Conservation (phyloP, 2,113 vertebrate genomes). For the Oplegnathus fasciatus region DNA sequence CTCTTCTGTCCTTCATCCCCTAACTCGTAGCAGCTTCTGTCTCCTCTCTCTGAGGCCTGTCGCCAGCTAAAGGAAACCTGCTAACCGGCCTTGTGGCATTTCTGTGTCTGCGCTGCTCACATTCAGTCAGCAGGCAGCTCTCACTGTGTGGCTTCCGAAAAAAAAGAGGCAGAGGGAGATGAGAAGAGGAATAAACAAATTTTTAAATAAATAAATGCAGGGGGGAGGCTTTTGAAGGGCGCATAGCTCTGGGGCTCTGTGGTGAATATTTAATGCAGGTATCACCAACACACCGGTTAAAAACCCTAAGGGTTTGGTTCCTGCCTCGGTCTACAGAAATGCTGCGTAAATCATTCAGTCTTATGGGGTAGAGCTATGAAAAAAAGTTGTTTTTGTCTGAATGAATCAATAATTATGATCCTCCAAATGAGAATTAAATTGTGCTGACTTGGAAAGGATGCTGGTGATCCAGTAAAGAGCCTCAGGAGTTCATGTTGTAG, state of each 20-base stretch:
- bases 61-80: slow-evolving; percentile 58
- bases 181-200: slow-evolving; percentile 78
- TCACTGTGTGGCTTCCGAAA: slow-evolving; percentile 61
- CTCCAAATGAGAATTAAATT: slow-evolving; percentile 20
- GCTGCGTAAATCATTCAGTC: slow-evolving; percentile 51
- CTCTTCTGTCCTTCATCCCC: slow-evolving; percentile 12
- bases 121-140: slow-evolving; percentile 66
- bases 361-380: background rate
- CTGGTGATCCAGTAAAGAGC: background rate
- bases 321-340: slow-evolving; percentile 42
- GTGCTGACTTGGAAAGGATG: background rate
- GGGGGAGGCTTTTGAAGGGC: slow-evolving; percentile 78
- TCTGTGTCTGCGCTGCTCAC: slow-evolving; percentile 49
- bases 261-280: slow-evolving; percentile 80
- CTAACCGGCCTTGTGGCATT: slow-evolving; percentile 68
- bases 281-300: slow-evolving; percentile 55
- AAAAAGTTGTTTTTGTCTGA: slow-evolving; percentile 28
- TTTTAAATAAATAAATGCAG: slow-evolving; percentile 81
- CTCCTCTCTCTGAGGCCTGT: slow-evolving; percentile 44
- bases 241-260: slow-evolving; percentile 65
- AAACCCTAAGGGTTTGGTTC: slow-evolving; percentile 51
- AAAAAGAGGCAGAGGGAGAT: slow-evolving; percentile 60
- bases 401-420: slow-evolving; percentile 36
- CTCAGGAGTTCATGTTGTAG: background rate
- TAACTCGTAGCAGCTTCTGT: background rate